Conservation (phyloP, 2,888 invertebrate species). For the Ypsolopha sequella region DNA sequence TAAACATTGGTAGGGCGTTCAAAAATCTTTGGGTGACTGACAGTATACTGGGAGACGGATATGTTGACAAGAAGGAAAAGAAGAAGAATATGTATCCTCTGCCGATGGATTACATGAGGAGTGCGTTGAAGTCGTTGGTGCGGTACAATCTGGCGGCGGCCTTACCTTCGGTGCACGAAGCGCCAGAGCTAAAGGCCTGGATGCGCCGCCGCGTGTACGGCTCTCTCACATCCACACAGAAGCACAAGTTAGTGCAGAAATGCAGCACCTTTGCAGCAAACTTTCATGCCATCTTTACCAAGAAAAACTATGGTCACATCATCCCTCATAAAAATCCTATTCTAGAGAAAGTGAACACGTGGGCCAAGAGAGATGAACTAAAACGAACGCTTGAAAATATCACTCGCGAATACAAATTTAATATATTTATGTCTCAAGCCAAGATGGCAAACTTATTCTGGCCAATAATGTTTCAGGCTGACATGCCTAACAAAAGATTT, state of each 20-base stretch:
- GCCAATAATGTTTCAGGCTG: slow-evolving; percentile 49
- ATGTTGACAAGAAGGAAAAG: slow-evolving; percentile 22
- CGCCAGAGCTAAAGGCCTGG: slow-evolving; percentile 53
- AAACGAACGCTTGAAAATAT: too few species aligned
- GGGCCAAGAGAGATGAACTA: too few species aligned
- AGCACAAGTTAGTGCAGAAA: slow-evolving; percentile 9
- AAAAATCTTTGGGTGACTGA: slow-evolving; percentile 50
- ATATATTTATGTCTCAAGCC: slow-evolving; percentile 13
- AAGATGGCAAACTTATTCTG: slow-evolving; percentile 41
- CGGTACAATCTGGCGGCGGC: slow-evolving; percentile 42
- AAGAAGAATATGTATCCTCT: slow-evolving; percentile 9
- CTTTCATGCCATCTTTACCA: too few species aligned
- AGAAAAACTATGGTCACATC: too few species aligned
- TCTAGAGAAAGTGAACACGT: too few species aligned
- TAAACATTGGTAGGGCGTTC: slow-evolving; percentile 40
- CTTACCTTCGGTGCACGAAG: slow-evolving; percentile 45
- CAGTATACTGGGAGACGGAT: slow-evolving; percentile 30
- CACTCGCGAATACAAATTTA: too few species aligned
- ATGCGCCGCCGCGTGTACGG: slow-evolving; percentile 50
- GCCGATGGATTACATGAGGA: slow-evolving; percentile 29
- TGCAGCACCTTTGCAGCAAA: too few species aligned
- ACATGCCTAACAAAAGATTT: slow-evolving; percentile 52
- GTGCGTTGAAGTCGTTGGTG: slow-evolving; percentile 38
- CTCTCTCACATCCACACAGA: slow-evolving; percentile 23
- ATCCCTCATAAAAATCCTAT: too few species aligned